These are phyloP conservation scores for Leptodactylus fallax DNA, from an alignment of 2,797 vertebrate genomes.

Conservation along the genomic window DNA sequence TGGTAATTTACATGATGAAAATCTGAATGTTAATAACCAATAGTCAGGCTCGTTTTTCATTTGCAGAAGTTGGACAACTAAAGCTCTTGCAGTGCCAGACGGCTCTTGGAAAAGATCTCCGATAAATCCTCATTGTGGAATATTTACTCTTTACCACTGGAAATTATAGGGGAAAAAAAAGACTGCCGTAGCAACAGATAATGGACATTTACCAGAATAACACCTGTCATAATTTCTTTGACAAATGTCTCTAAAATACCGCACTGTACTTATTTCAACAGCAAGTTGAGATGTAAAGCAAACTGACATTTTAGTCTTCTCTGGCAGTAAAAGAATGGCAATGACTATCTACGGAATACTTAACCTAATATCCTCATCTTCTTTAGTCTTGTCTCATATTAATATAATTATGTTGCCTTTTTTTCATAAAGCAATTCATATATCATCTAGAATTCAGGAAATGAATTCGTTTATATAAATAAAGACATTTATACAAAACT, in stretches of 20 bases:
- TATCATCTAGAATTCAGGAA: background rate
- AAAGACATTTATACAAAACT: too few relatives aligned
- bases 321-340: background rate
- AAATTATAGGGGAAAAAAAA: conserved; percentile 16
- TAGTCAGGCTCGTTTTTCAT: conserved; percentile 39
- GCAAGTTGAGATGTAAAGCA: background rate
- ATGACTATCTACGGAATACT: background rate
- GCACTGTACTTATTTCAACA: background rate
- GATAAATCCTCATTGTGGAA: conserved; percentile 36
- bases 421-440: background rate
- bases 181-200: conserved; percentile 1
- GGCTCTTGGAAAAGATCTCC: conserved; percentile 32
- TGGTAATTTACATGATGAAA: conserved; percentile 38
- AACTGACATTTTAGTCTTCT: background rate
- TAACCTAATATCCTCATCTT: background rate
- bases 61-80: conserved; percentile 44
- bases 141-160: conserved; percentile 51
- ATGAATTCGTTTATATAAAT: background rate
- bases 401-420: background rate
- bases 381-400: background rate
- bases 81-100: conserved; percentile 25
- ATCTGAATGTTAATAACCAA: conserved; percentile 41
- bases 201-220: conserved; percentile 22
- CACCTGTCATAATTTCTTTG: conserved; percentile 16
- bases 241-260: background rate